phyloP scores from a whole-genome alignment of 2,888 invertebrate genomes.

The Macaria notata region DNA sequence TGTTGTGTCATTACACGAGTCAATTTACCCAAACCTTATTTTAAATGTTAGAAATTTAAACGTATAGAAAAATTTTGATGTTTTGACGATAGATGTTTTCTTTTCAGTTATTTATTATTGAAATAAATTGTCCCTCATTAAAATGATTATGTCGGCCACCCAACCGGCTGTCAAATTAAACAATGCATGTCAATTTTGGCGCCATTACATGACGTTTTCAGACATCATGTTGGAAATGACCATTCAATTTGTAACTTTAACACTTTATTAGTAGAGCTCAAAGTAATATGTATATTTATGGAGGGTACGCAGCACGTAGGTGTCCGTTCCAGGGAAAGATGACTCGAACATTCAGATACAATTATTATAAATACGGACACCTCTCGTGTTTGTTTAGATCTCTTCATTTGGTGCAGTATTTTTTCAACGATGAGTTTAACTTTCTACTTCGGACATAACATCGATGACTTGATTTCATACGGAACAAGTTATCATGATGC shows the following conservation, averaged over 20 bases:
- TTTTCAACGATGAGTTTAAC: constrained; percentile 49
- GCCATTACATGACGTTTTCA: constrained; percentile 49
- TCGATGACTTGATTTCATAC: not conserved
- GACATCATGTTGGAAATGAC: constrained; percentile 23
- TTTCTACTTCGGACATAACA: constrained; percentile 27
- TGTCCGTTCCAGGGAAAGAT: constrained; percentile 74
- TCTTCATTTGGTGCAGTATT: constrained; percentile 74
- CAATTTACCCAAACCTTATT: no score
- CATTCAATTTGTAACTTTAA: not conserved
- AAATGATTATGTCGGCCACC: constrained; percentile 54
- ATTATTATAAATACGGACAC: constrained; percentile 76
- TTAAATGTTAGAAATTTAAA: no score
- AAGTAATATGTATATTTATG: constrained; percentile 11
- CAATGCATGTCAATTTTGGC: constrained; percentile 75
- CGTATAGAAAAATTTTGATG: not conserved
- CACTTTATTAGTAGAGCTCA: constrained; percentile 33
- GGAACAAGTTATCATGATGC: no score
- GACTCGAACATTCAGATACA: constrained; percentile 64
- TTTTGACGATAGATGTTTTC: no score
- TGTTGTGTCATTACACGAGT: no score
- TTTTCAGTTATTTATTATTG: no score
- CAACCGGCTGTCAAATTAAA: constrained; percentile 65
- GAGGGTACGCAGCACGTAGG: constrained; percentile 50
- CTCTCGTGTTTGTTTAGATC: constrained; percentile 75
- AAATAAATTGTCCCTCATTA: no score